phyloP scores from a whole-genome alignment of 2,113 vertebrate genomes.

The Pollimyrus isidori region DNA sequence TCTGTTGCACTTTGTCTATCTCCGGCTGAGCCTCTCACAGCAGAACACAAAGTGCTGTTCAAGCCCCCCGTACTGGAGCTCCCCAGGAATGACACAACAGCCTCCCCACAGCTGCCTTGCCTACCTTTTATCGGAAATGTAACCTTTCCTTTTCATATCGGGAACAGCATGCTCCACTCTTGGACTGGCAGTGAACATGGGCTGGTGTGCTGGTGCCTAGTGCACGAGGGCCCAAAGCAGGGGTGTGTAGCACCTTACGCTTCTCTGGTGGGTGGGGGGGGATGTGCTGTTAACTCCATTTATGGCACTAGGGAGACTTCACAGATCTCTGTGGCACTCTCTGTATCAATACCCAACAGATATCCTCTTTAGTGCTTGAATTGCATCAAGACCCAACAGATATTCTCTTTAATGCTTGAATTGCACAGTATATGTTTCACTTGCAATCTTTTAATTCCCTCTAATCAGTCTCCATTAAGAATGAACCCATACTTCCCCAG shows the following conservation, averaged over 20 bases:
- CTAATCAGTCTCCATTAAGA: background rate
- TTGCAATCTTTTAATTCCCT: background rate
- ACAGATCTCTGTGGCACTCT: background rate
- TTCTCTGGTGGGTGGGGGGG: background rate
- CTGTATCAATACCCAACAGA: background rate
- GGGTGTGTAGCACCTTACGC: background rate
- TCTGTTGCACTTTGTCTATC: conserved; percentile 1
- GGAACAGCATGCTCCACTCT: background rate
- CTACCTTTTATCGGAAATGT: background rate
- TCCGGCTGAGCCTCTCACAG: background rate
- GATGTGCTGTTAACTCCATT: background rate
- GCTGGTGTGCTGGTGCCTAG: no score
- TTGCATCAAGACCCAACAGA: background rate
- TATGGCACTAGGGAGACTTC: background rate
- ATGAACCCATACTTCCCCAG: background rate
- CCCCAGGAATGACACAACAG: background rate
- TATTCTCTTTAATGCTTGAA: background rate
- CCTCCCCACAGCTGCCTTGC: background rate
- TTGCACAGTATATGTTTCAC: background rate
- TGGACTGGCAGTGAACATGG: background rate
- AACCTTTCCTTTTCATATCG: background rate
- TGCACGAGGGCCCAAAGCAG: background rate
- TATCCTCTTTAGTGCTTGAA: background rate
- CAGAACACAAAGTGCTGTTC: conserved; percentile 1
- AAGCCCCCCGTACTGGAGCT: background rate